Evolutionary conservation across 2,888 invertebrate genomes (phyloP).

Genomic region (Tetragonisca angustula): DNA sequence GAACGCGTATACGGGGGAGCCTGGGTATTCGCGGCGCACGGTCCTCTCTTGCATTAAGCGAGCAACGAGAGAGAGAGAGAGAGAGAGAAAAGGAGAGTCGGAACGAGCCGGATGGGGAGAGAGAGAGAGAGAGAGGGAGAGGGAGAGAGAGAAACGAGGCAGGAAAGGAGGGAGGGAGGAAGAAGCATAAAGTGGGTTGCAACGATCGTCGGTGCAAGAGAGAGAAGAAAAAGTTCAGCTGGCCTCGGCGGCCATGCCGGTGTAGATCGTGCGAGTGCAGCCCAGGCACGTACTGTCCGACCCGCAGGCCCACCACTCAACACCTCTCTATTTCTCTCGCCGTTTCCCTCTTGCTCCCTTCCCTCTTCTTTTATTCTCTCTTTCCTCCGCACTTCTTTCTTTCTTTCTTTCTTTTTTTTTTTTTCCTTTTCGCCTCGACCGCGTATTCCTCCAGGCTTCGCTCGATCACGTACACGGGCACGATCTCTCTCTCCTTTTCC

Average conservation of each 20-base stretch:
- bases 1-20: constrained; percentile 8
- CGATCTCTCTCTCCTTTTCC: constrained; percentile 13
- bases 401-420: not conserved
- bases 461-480: constrained; percentile 35
- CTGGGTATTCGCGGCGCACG: constrained; percentile 60
- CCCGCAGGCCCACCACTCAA: constrained; percentile 61
- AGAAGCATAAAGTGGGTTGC: constrained; percentile 40
- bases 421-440: constrained; percentile 4
- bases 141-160: constrained; percentile 47
- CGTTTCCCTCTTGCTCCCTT: constrained; percentile 34
- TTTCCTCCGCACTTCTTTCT: constrained; percentile 15
- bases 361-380: constrained; percentile 8
- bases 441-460: constrained; percentile 30
- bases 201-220: constrained; percentile 52
- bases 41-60: constrained; percentile 50
- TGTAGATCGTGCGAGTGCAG: constrained; percentile 70
- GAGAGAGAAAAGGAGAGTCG: constrained; percentile 48
- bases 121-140: constrained; percentile 28
- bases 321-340: constrained; percentile 51
- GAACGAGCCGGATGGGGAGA: constrained; percentile 51
- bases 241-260: constrained; percentile 83
- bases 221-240: constrained; percentile 78
- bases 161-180: constrained; percentile 35
- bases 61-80: constrained; percentile 47
- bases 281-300: constrained; percentile 68